Base-by-base conservation (phyloP, 1,140 invertebrate species). In the Rhagoletis pomonella region DNA sequence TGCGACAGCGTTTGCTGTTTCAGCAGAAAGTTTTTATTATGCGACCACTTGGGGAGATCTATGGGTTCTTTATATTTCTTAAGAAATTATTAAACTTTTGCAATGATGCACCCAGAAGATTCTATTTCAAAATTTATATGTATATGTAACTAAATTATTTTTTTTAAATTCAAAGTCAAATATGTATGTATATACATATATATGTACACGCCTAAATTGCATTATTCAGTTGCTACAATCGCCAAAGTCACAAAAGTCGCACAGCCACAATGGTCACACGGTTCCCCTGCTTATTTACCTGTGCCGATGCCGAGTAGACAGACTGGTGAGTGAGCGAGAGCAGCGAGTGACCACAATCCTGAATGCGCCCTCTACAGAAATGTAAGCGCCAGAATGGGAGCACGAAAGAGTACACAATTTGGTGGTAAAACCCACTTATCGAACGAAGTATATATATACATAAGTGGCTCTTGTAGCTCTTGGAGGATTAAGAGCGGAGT, bases 321-420 rank as follows among this genome's bases (percentile, higher is more conserved):
- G 64, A 29, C 55, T n/a, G 10, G 73, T 55, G 73, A 81, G 73
- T 81, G 73, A 81, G 73, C 17, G 50, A 81, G 73, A 81, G 73
- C 73, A 47, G 50, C 55, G 73, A 81, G 73, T n/a, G 50, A 81
- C 50, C 47, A 47, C 17, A 81, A 19, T 81, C 55, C 44, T 55
- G 12, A 3, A 19, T 55, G n/a, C n/a, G 50, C n/a, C n/a, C n/a
- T n/a, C n/a, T n/a, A 55, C 17, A 10, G 47, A 81, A 55, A 55
- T 29, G 0, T 55, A 55, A 81, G 50, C 44, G 44, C 47, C 73
- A 81, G 73, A 81, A 47, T 55, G 73, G 55, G 73, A 29, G 73
- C 73, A 29, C 73, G n/a, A 55, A 81, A 50, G 50, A 81, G 73
- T 44, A 69, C 67, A 69, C 67, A 69, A 4, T 55, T 9, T 6